A percentile compares a stretch with the other conserved stretches of the same genome.
Evolutionary conservation across 2,888 invertebrate species (phyloP).

Genomic region (Branchellion lobata): DNA sequence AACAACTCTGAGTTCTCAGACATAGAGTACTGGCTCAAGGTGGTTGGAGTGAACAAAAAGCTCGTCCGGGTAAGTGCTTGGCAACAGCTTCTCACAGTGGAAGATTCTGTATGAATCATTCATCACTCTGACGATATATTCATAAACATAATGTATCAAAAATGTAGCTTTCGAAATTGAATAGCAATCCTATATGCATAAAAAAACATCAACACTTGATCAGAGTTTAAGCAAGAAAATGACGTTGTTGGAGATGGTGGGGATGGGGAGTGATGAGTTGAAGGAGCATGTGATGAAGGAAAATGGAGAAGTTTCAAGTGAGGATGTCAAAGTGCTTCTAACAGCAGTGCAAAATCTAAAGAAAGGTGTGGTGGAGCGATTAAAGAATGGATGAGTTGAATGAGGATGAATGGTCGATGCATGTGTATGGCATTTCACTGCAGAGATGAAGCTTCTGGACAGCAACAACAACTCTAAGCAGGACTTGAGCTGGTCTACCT

Average conservation of each 20-base stretch:
- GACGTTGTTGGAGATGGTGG: slow-evolving; percentile 78
- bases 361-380: slow-evolving; percentile 73
- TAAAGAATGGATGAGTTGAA: neutral
- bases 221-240: slow-evolving; percentile 65
- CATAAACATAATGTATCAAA: too few species aligned
- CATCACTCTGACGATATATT: too few species aligned
- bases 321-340: slow-evolving; percentile 78
- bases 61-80: neutral
- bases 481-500: slow-evolving; percentile 12
- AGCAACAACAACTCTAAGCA: slow-evolving; percentile 6
- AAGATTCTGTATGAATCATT: too few species aligned
- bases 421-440: too few species aligned
- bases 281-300: slow-evolving; percentile 71
- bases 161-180: too few species aligned
- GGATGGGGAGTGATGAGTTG: slow-evolving; percentile 80
- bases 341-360: slow-evolving; percentile 82
- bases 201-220: slow-evolving; percentile 46
- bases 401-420: neutral
- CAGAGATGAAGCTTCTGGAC: slow-evolving; percentile 66
- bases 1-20: neutral
- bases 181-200: too few species aligned
- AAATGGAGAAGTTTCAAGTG: slow-evolving; percentile 73
- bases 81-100: too few species aligned
- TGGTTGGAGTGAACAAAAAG: neutral
- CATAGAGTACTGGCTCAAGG: neutral